Conservation (phyloP, 2,113 vertebrate genomes). For the Oceanodroma tethys region DNA sequence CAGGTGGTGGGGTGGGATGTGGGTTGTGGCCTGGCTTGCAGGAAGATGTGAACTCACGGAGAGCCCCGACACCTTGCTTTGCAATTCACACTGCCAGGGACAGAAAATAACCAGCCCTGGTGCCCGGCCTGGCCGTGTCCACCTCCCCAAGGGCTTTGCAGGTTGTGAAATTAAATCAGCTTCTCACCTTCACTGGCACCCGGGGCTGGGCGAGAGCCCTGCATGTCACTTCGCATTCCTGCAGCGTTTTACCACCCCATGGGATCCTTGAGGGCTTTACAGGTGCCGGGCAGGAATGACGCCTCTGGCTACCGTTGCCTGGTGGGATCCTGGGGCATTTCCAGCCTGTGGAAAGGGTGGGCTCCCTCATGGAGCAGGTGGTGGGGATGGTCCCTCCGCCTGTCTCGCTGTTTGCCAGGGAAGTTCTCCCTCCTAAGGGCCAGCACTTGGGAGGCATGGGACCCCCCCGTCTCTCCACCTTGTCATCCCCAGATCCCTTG, state of each 20-base stretch:
- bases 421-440: neutral
- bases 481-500: neutral
- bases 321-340: neutral
- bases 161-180: conserved; percentile 13
- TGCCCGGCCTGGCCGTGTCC: neutral
- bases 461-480: rapidly evolving
- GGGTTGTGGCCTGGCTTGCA: neutral
- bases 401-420: rapidly evolving
- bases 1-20: neutral
- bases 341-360: neutral
- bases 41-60: neutral
- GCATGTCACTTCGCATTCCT: neutral
- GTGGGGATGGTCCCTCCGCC: neutral
- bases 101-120: neutral
- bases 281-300: neutral
- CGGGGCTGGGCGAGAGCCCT: neutral
- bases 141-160: neutral
- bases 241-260: neutral
- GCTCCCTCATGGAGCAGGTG: neutral
- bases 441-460: neutral
- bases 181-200: neutral
- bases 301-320: rapidly evolving
- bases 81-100: neutral
- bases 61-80: neutral
- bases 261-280: neutral